These are phyloP conservation scores for Xestia ashworthii DNA, from an alignment of 2,888 invertebrate genomes.

Conservation along the genomic window DNA sequence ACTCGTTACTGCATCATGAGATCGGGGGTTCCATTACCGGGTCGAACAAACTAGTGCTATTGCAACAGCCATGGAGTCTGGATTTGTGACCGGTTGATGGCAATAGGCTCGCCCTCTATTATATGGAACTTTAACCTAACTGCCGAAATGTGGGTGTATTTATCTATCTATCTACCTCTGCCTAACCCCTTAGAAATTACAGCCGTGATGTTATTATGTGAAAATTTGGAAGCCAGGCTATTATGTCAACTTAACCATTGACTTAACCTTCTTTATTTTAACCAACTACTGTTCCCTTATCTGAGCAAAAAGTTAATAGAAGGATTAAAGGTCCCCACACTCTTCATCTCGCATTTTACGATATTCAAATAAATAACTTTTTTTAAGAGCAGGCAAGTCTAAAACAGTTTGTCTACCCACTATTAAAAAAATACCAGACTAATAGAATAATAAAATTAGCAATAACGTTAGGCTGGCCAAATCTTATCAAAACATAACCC, in stretches of 20 bases:
- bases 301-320: background rate
- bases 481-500: conserved; percentile 46
- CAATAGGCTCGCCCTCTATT: background rate
- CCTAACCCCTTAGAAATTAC: background rate
- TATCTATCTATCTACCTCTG: background rate
- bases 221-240: background rate
- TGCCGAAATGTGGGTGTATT: background rate
- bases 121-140: background rate
- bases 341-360: background rate
- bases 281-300: background rate
- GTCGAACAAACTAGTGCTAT: background rate
- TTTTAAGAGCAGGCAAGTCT: background rate
- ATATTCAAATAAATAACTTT: background rate
- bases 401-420: background rate
- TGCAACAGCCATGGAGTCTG: background rate
- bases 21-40: background rate
- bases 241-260: no score
- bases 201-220: background rate
- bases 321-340: background rate
- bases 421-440: conserved; percentile 9
- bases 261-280: no score
- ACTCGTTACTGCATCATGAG: no score
- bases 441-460: conserved; percentile 43
- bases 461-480: conserved; percentile 29
- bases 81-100: background rate